A percentile compares a stretch with the other conserved stretches of the same genome.
Conservation (phyloP, 2,113 vertebrate species). For the Halcyon senegalensis region DNA sequence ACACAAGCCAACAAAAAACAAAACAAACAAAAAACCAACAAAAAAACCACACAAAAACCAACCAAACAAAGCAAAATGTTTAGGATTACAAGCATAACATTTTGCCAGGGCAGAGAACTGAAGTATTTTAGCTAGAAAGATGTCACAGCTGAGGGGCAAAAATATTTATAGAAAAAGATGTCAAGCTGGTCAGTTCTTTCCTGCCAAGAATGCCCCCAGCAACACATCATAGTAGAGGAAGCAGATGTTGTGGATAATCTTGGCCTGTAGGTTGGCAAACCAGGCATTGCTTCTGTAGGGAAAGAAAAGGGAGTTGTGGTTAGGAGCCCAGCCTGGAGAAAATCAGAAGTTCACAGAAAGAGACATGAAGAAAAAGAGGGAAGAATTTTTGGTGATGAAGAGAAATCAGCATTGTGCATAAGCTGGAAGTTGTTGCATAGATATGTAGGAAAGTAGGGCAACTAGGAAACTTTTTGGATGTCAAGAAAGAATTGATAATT, state of each 20-base stretch:
- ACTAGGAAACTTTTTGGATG: not conserved
- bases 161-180: constrained; percentile 33
- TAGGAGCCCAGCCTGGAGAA: not conserved
- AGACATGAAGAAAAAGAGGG: not conserved
- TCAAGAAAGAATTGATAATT: not conserved
- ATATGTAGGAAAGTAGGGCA: not conserved
- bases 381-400: not conserved
- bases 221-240: not conserved
- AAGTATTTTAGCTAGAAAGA: not conserved
- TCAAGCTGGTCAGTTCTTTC: not conserved
- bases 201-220: constrained; percentile 18
- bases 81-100: not conserved
- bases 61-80: not conserved
- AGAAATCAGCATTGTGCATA: not conserved
- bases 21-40: not conserved
- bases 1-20: too few species aligned
- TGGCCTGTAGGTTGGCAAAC: not conserved
- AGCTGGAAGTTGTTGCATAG: not conserved
- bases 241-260: not conserved
- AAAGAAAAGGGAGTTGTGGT: not conserved
- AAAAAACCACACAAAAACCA: not conserved
- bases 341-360: not conserved
- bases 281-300: not conserved
- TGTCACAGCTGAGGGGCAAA: constrained; percentile 1
- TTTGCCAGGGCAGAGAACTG: not conserved